Conservation (phyloP, 64 coral and sea anemone genomes). For the Cladopsammia gracilis region DNA sequence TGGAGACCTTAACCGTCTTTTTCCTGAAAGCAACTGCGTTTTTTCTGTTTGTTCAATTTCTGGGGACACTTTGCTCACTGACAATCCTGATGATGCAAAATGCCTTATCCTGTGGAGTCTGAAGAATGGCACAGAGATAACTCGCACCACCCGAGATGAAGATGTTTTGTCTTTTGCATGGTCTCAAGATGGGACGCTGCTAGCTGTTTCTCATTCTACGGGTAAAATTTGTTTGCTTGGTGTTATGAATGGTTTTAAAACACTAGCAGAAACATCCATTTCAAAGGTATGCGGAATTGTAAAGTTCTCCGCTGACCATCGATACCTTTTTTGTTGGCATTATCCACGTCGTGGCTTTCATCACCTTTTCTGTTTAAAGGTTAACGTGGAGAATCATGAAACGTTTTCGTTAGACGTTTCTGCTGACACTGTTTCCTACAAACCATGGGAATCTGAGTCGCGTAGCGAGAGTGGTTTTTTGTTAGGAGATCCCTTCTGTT, state of each 20-base stretch:
- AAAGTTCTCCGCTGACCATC: not conserved
- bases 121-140: not conserved
- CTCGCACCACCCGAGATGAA: not conserved
- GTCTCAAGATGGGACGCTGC: not conserved
- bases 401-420: not conserved
- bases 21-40: not conserved
- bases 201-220: not conserved
- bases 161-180: constrained; percentile 1
- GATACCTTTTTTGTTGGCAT: not conserved
- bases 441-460: not conserved
- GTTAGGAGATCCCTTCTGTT: not conserved
- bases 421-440: not conserved
- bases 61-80: not conserved
- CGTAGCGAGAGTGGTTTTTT: not conserved
- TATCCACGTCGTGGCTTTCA: not conserved
- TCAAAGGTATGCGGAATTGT: not conserved
- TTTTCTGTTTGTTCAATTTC: not conserved
- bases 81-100: not conserved
- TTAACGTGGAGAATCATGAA: not conserved
- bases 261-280: not conserved
- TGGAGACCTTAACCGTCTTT: not conserved
- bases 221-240: not conserved
- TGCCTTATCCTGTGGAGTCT: constrained; percentile 1
- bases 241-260: not conserved
- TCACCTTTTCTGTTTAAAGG: not conserved